These are phyloP conservation scores for Lathronympha strigana DNA, from an alignment of 2,888 invertebrate species.

Conservation along the genomic window DNA sequence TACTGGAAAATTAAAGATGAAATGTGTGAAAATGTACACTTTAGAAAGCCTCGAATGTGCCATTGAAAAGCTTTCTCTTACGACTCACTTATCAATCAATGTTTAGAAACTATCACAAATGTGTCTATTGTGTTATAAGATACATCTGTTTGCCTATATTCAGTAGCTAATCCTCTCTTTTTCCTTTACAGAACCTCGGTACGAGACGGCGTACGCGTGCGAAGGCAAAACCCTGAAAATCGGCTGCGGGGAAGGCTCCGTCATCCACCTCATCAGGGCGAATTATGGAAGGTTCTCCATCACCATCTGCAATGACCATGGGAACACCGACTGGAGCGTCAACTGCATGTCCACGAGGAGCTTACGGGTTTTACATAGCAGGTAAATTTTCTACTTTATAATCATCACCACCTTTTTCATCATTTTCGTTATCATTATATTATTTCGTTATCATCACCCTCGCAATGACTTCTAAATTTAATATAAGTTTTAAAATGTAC, in stretches of 20 bases:
- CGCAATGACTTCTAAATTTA: too few relatives aligned
- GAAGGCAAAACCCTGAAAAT: constrained; percentile 96
- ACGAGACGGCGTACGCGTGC: constrained; percentile 96
- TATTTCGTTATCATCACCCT: background rate
- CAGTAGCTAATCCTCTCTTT: constrained; percentile 46
- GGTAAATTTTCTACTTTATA: constrained; percentile 84
- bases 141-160: background rate
- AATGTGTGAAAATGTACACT: too few relatives aligned
- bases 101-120: too few relatives aligned
- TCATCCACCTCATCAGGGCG: constrained; percentile 95
- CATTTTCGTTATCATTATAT: background rate
- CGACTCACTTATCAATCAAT: too few relatives aligned
- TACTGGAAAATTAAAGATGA: too few relatives aligned
- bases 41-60: too few relatives aligned
- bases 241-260: constrained; percentile 94
- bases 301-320: constrained; percentile 97
- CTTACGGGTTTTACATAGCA: constrained; percentile 93
- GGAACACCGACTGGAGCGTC: constrained; percentile 98
- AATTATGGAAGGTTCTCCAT: constrained; percentile 98
- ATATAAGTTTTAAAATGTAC: too few relatives aligned
- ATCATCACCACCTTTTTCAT: too few relatives aligned
- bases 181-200: constrained; percentile 88
- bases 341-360: constrained; percentile 97
- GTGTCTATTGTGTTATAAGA: too few relatives aligned
- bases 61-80: too few relatives aligned